Conservation (phyloP, 2,113 vertebrate species). For the Lynx canadensis region DNA sequence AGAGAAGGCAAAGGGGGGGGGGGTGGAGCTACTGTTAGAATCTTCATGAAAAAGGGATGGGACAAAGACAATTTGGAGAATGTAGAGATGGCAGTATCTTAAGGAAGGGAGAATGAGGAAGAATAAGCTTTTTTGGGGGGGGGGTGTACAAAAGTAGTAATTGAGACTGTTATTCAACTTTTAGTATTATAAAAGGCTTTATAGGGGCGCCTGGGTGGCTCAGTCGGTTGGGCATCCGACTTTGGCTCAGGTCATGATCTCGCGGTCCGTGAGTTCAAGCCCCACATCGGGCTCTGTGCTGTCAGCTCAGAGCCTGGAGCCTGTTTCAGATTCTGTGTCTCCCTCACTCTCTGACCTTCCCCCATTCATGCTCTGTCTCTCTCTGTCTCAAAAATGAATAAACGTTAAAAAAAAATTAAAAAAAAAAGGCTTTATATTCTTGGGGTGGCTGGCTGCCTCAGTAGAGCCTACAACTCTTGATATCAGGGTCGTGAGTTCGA, state of each 20-base stretch:
- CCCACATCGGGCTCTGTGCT: too few relatives aligned
- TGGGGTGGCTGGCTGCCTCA: neutral
- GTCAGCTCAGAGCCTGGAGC: too few relatives aligned
- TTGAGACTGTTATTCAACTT: slow-evolving; percentile 19
- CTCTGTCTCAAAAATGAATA: too few relatives aligned
- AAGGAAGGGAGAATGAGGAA: neutral
- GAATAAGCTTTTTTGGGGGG: neutral
- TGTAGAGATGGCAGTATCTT: neutral
- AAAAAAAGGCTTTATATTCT: neutral
- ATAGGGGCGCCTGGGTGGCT: too few relatives aligned
- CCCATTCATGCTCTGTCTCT: too few relatives aligned
- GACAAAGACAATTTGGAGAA: neutral
- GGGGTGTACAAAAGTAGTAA: neutral
- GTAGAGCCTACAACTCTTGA: neutral
- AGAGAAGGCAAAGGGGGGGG: neutral
- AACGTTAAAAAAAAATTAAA: too few relatives aligned
- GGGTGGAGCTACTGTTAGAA: neutral
- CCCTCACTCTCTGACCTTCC: too few relatives aligned
- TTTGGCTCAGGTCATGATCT: too few relatives aligned
- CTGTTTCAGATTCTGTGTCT: too few relatives aligned
- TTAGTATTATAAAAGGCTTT: neutral
- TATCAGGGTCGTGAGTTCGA: neutral
- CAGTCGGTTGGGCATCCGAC: too few relatives aligned
- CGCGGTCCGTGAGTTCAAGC: too few relatives aligned
- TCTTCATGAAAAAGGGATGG: neutral